Conservation (phyloP, 2,797 vertebrate species). For the Pseudochaenichthys georgianus region DNA sequence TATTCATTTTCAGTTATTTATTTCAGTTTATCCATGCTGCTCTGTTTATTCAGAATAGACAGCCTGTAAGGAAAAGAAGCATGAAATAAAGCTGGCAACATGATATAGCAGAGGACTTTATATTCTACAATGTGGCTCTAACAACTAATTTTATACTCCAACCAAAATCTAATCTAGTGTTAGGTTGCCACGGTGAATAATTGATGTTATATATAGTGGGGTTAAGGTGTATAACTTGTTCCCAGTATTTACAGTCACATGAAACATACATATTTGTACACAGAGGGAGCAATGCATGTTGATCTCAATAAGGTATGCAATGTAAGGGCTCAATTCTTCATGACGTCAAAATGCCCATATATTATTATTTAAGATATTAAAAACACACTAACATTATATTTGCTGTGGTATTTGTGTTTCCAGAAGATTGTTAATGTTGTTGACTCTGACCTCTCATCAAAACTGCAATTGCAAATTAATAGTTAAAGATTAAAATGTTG, state of each 20-base stretch:
- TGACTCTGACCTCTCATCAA: not conserved
- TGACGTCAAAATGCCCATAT: not conserved
- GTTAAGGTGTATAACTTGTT: not conserved
- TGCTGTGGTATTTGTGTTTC: not conserved
- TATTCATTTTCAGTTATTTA: conserved; percentile 38
- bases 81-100: conserved; percentile 14
- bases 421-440: not conserved
- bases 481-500: not conserved
- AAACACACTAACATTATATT: not conserved
- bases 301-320: not conserved
- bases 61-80: not conserved
- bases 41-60: conserved; percentile 2
- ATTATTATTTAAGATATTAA: not conserved
- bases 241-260: not conserved
- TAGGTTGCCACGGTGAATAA: not conserved
- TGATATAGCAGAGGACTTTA: not conserved
- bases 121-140: not conserved
- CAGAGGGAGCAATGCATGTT: not conserved
- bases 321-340: not conserved
- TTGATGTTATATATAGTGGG: too few species aligned
- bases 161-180: not conserved
- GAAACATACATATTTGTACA: not conserved
- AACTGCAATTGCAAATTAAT: too few species aligned
- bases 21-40: conserved; percentile 10
- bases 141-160: not conserved